Percentiles rank a stretch among this genome's conserved stretches.
Conservation (phyloP, 2,797 vertebrate species). For the Scyliorhinus canicula region DNA sequence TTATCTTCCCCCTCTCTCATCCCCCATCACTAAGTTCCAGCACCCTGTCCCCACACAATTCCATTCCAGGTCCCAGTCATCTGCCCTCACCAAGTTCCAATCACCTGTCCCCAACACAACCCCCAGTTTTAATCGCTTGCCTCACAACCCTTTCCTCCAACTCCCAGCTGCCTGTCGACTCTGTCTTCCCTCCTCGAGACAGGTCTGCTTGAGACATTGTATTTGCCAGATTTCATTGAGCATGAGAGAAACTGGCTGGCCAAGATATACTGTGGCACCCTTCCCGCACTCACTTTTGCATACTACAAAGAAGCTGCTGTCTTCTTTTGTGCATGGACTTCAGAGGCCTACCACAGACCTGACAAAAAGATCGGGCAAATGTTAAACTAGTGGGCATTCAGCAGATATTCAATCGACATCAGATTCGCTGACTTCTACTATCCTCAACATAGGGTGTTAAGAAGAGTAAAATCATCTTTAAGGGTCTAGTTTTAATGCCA, state of each 20-base stretch:
- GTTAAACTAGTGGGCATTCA: background rate
- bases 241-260: background rate
- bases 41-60: background rate
- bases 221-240: background rate
- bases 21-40: background rate
- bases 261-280: background rate
- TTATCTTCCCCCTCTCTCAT: no score
- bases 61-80: no score
- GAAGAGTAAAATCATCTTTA: background rate
- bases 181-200: background rate
- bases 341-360: background rate
- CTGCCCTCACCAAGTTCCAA: background rate
- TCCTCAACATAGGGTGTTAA: background rate
- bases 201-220: background rate
- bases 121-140: background rate
- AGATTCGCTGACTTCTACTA: background rate
- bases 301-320: background rate
- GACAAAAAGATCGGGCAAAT: background rate
- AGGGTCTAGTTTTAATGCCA: background rate
- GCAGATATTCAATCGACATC: background rate
- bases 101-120: background rate
- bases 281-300: background rate
- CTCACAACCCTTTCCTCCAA: background rate
- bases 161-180: background rate
- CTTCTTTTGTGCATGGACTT: background rate